Percentiles rank a stretch among this genome's conserved stretches.
Evolutionary conservation across 2,888 invertebrate genomes (phyloP).

Genomic region (Epicampocera succincta): DNA sequence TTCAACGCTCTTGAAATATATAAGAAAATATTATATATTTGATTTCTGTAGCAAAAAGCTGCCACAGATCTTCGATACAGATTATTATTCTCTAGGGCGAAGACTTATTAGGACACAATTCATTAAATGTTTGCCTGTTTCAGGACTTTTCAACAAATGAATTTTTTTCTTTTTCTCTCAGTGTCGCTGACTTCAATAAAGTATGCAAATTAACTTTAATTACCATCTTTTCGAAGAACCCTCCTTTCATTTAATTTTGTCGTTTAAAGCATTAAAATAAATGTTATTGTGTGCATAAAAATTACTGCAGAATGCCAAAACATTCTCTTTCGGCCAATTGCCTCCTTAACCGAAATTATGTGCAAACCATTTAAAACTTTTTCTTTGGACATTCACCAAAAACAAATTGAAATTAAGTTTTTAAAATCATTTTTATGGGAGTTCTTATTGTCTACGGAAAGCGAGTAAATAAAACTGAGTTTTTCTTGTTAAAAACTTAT

Average conservation of each 20-base stretch:
- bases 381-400: slow-evolving; percentile 20
- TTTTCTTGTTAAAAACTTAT: slow-evolving; percentile 48
- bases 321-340: slow-evolving; percentile 1
- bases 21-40: too few species aligned
- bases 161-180: background rate
- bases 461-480: slow-evolving; percentile 45
- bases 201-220: background rate
- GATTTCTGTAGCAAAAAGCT: too few species aligned
- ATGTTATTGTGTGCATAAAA: slow-evolving; percentile 18
- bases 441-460: slow-evolving; percentile 40
- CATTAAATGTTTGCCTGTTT: background rate
- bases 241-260: slow-evolving; percentile 9
- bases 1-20: too few species aligned
- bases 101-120: too few species aligned
- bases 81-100: too few species aligned
- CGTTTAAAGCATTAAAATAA: slow-evolving; percentile 15
- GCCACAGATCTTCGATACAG: too few species aligned
- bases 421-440: slow-evolving; percentile 37
- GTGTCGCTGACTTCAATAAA: background rate
- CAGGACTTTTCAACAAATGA: background rate
- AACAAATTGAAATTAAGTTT: slow-evolving; percentile 48
- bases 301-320: slow-evolving; percentile 1
- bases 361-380: slow-evolving; percentile 25
- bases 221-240: background rate
- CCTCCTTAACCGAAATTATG: slow-evolving; percentile 14